These are phyloP conservation scores for Etia nguti DNA, from an alignment of 2,113 vertebrate genomes.

Conservation along the genomic window DNA sequence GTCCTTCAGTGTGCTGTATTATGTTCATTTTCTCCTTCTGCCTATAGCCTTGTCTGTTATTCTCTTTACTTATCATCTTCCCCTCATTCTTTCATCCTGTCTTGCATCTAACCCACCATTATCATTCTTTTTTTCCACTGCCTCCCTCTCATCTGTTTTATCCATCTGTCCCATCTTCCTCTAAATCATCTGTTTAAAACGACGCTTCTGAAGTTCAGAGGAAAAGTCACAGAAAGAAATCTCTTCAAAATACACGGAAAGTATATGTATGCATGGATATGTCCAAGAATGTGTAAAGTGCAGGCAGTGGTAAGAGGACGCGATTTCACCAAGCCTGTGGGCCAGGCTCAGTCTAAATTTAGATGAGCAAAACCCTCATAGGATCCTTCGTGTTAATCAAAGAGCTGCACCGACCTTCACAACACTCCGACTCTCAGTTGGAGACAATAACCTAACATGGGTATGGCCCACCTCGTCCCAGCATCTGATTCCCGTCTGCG, in stretches of 20 bases:
- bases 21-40: not conserved
- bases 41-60: not conserved
- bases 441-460: slow-evolving; percentile 5
- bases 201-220: not conserved
- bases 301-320: not conserved
- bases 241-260: not conserved
- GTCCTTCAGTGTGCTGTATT: not conserved
- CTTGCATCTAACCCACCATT: not conserved
- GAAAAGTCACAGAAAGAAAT: not conserved
- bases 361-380: slow-evolving; percentile 16
- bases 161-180: not conserved
- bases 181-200: not conserved
- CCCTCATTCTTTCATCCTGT: not conserved
- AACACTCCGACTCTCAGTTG: not conserved
- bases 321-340: not conserved
- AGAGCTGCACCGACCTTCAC: slow-evolving; percentile 26
- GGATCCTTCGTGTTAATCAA: slow-evolving; percentile 34
- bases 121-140: not conserved
- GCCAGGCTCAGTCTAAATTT: slow-evolving; percentile 27
- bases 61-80: not conserved
- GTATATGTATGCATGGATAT: not conserved
- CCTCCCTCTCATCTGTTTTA: not conserved
- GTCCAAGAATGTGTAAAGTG: not conserved
- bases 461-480: not conserved
- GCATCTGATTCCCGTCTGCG: slow-evolving; percentile 32